Percentiles rank a stretch among this genome's conserved stretches.
Evolutionary conservation across 2,888 invertebrate species (phyloP).

Genomic region (Tholera decimalis): DNA sequence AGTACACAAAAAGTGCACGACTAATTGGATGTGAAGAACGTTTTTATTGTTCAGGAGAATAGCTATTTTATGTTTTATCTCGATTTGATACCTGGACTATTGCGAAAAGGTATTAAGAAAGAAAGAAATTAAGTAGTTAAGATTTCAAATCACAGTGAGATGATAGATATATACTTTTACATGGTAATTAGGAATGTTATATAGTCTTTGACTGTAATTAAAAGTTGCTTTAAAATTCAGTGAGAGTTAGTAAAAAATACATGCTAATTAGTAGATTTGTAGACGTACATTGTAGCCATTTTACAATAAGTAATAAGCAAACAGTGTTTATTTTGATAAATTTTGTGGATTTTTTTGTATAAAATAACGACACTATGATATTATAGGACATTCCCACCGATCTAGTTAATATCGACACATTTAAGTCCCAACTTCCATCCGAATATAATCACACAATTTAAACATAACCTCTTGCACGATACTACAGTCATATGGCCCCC

Average conservation of each 20-base stretch:
- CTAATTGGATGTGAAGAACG: conserved; percentile 62
- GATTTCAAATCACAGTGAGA: conserved; percentile 10
- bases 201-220: conserved; percentile 8
- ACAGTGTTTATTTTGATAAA: not conserved
- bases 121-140: conserved; percentile 31
- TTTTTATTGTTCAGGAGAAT: conserved; percentile 53
- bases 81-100: conserved; percentile 35
- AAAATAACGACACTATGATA: not conserved
- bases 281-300: not conserved
- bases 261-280: not conserved
- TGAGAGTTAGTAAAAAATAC: not conserved
- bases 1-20: conserved; percentile 33
- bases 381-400: not conserved
- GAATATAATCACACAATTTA: not conserved
- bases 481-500: conserved; percentile 16
- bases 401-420: conserved; percentile 19
- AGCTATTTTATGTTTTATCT: conserved; percentile 42
- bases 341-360: too few relatives aligned
- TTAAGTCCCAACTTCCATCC: conserved; percentile 15
- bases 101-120: conserved; percentile 26
- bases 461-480: conserved; percentile 11
- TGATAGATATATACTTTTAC: conserved; percentile 5
- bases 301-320: not conserved
- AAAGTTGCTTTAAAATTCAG: not conserved
- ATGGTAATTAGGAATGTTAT: conserved; percentile 24